Evolutionary conservation across 92 coral and sea anemone species (phyloP), one percentile per base, ranked within the genome.

Genomic region (Zoanthus sansibaricus): DNA sequence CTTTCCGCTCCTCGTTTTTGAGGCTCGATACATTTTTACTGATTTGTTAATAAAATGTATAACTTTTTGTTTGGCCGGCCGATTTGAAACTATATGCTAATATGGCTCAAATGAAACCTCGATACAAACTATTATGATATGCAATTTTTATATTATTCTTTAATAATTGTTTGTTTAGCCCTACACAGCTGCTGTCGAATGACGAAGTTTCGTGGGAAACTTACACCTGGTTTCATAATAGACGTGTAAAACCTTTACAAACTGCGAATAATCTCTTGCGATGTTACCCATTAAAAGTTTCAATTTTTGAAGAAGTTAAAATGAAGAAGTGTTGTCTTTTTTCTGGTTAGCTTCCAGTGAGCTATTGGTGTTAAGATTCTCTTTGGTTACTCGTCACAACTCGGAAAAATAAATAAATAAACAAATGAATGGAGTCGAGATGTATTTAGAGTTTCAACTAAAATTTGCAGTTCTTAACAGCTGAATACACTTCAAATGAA

Each of bases 81-180:
- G 61, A 80, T 64, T 80, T 30, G 84, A 80, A 80, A 88, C 67
- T 89, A 89, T 93, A 94, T 94, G 98, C 89, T 93, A 94, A 94
- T 94, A 83, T 87, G 91, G 37, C 84, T 91, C 86, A 83, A 88
- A 93, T 91, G 90, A 89, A 82, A 91, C 82, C 92, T 91, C 86
- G 91, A 85, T 87, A 90, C 92, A 66, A 79, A 68, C 91, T 88
- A 90, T 92, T 94, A 86, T 88, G 68, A 58, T 61, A 83, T 75
- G 75, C 93, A 77, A 91, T 94, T 94, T 89, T 91, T n/a, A 94
- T 95, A 91, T 92, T 94, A 94, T 94, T 93, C 88, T 18, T 85
- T 91, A 82, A 94, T 93, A 93, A 91, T 89, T 94, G 92, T 93
- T 94, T 94, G 96, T 93, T 93, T 91, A 88, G 94, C 88, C 93